phyloP scores from a whole-genome alignment of 1,140 invertebrate genomes.

The Drosophila rhopaloa region DNA sequence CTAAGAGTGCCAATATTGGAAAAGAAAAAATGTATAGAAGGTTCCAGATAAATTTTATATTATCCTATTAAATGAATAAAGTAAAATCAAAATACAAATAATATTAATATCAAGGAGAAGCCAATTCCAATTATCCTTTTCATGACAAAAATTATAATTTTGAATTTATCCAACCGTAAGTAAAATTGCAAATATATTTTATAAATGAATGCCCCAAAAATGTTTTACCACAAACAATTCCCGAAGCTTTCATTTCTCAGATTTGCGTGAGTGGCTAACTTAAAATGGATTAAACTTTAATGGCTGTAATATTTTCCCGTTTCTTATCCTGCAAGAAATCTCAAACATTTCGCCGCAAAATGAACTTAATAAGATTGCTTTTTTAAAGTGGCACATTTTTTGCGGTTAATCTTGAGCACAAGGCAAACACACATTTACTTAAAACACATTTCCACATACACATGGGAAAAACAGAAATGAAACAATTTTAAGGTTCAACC shows the following conservation, averaged over 20 bases:
- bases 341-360: background rate
- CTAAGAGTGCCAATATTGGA: background rate
- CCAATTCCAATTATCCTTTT: too few relatives aligned
- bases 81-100: background rate
- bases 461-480: background rate
- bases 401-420: conserved; percentile 15
- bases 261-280: background rate
- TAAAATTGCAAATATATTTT: too few relatives aligned
- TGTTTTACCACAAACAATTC: too few relatives aligned
- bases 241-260: background rate
- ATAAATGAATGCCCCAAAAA: too few relatives aligned
- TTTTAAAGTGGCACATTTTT: conserved; percentile 19
- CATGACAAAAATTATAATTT: too few relatives aligned
- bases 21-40: background rate
- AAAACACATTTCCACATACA: conserved; percentile 9
- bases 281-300: conserved; percentile 1
- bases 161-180: background rate
- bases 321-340: background rate
- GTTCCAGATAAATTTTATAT: background rate
- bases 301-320: background rate
- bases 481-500: conserved; percentile 22
- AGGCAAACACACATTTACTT: conserved; percentile 20
- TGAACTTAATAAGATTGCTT: conserved; percentile 27
- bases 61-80: too few relatives aligned
- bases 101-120: too few relatives aligned